Evolutionary conservation across 2,888 invertebrate genomes (phyloP), one percentile per base, ranked within the genome.

Genomic region (Tetragonisca angustula): DNA sequence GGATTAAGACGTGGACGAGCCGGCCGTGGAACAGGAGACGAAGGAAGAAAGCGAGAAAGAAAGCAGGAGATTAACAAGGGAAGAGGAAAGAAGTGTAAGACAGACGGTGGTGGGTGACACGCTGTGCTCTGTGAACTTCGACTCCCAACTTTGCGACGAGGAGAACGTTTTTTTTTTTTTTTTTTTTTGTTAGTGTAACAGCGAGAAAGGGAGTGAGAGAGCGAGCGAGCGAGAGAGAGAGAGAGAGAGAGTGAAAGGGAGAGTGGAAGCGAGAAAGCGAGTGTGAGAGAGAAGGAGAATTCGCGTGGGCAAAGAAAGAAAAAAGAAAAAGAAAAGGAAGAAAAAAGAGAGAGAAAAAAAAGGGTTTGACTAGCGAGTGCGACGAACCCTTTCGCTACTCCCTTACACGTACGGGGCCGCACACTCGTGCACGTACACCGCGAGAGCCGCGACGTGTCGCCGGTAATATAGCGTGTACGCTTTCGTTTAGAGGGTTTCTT

Each of bases 401-500:
- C 77, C 87, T 79, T 71, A 76, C 79, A 82, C 80, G 79, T 67
- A 70, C 74, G 73, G 61, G 71, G 52, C 59, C 61, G 65, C 78
- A 77, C 73, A 81, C 78, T 71, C 75, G 76, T 68, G 74, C 83
- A 74, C 72, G 71, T 79, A 74, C 77, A 69, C 72, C 73, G 80
- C 75, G 56, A 75, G 70, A 79, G 73, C 74, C 83, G 83, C 82
- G 83, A 80, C 84, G 88, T 87, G 85, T 85, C 89, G 81, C 76
- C 89, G 87, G 74, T 88, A 89, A 88, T 88, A 89, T 79, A 82
- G 76, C 81, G 83, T 84, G 84, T 84, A 87, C 87, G 87, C 84
- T 88, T 88, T 85, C 88, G 88, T 89, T 89, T 89, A 83, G 84
- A 89, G 89, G 89, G 89, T 87, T 89, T 89, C 89, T 84, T 89